These are phyloP conservation scores for Peromyscus maniculatus DNA, from an alignment of 2,113 vertebrate genomes.

Conservation along the genomic window DNA sequence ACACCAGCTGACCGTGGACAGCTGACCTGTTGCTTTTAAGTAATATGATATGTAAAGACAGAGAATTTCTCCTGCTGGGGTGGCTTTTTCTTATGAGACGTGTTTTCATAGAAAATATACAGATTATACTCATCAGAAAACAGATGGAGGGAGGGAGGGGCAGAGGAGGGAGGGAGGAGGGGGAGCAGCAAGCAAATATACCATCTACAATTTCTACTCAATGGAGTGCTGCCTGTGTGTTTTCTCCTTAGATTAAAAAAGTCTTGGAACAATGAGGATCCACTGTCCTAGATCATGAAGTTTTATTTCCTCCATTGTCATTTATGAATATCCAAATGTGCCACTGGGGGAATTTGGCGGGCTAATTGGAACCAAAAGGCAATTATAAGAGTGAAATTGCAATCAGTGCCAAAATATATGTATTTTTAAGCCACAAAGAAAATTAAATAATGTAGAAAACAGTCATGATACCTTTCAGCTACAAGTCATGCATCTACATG, in stretches of 20 bases:
- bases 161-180: background rate
- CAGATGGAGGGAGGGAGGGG: background rate
- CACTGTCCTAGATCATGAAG: constrained; percentile 30
- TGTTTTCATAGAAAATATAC: constrained; percentile 35
- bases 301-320: constrained; percentile 76
- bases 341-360: constrained; percentile 70
- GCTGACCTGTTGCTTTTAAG: constrained; percentile 30
- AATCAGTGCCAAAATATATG: constrained; percentile 70
- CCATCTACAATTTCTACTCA: background rate
- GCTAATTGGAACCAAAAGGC: constrained; percentile 79
- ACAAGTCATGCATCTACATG: constrained; percentile 61
- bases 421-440: constrained; percentile 70
- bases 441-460: constrained; percentile 79
- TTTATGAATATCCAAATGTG: constrained; percentile 69
- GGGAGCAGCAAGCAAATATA: background rate
- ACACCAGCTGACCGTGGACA: background rate
- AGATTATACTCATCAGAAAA: background rate
- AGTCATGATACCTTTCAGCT: constrained; percentile 67
- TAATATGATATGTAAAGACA: background rate
- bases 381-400: constrained; percentile 70
- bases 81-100: background rate
- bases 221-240: background rate
- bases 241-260: constrained; percentile 63
- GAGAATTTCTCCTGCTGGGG: constrained; percentile 36
- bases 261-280: background rate